A percentile compares a stretch with the other conserved stretches of the same genome.
phyloP scores from a whole-genome alignment of 2,797 vertebrate species.

The Oceanodroma leucorhoa region DNA sequence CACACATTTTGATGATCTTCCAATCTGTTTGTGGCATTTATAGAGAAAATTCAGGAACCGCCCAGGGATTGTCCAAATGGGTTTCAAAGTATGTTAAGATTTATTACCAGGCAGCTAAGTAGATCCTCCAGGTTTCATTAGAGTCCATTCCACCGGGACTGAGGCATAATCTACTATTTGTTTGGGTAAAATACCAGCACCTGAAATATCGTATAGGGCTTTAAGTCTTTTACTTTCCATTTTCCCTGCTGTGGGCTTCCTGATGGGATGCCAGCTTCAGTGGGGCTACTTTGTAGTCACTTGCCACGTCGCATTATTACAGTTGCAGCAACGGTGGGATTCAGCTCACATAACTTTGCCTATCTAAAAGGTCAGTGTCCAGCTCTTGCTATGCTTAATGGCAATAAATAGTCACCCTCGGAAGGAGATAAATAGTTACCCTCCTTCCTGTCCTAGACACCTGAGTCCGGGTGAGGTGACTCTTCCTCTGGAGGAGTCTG shows the following conservation, averaged over 20 bases:
- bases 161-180: not conserved
- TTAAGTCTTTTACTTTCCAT: not conserved
- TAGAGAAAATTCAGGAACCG: not conserved
- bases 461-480: not conserved
- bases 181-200: not conserved
- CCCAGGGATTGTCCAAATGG: not conserved
- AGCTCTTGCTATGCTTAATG: not conserved
- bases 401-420: not conserved
- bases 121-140: not conserved
- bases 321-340: slow-evolving; percentile 49
- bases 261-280: not conserved
- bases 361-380: slow-evolving; percentile 36
- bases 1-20: not conserved
- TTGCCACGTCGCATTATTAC: not conserved
- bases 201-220: not conserved
- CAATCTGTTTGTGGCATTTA: not conserved
- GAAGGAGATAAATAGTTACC: not conserved
- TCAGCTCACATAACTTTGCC: slow-evolving; percentile 55
- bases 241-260: slow-evolving; percentile 39
- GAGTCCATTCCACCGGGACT: not conserved
- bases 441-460: not conserved
- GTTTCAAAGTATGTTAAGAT: not conserved
- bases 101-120: not conserved
- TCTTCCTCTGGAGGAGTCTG: not conserved
- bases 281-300: not conserved